Evolutionary conservation across 2,113 vertebrate species (phyloP).

Genomic region (Edolisoma coerulescens): DNA sequence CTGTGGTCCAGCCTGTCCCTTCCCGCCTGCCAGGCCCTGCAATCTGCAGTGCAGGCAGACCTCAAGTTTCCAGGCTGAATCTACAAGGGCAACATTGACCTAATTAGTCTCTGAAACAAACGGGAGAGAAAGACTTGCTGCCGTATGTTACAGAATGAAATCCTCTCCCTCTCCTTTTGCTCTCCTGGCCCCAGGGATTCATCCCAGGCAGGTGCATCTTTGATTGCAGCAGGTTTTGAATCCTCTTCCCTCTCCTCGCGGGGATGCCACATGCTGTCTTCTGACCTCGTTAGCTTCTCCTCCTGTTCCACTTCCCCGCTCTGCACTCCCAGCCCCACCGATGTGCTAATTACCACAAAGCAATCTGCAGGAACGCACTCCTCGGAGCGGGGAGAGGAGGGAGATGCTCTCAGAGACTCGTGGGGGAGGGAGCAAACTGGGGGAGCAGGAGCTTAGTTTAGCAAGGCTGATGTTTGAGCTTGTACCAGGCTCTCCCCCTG

Average conservation of each 20-base stretch:
- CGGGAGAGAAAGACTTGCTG: not conserved
- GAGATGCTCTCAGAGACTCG: not conserved
- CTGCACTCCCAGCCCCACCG: not conserved
- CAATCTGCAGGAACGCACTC: not conserved
- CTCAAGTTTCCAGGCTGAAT: not conserved
- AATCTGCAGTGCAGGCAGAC: not conserved
- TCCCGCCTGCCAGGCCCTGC: not conserved
- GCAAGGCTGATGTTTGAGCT: not conserved
- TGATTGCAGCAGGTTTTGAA: constrained; percentile 48
- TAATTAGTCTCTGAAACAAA: constrained; percentile 39
- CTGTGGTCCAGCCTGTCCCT: rapidly evolving
- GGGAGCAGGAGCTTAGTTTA: not conserved
- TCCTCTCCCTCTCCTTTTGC: not conserved
- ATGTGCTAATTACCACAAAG: constrained; percentile 42
- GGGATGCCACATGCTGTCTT: constrained; percentile 59
- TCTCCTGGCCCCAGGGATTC: constrained; percentile 23
- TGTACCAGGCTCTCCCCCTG: not conserved
- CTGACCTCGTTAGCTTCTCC: constrained; percentile 63
- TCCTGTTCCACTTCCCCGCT: constrained; percentile 34
- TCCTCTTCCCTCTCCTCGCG: constrained; percentile 1
- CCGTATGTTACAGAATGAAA: not conserved
- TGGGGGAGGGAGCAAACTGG: not conserved
- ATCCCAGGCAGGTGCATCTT: constrained; percentile 31
- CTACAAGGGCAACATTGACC: constrained; percentile 17
- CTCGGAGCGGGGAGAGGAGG: rapidly evolving